Conservation (phyloP, 35 echinoderm and acorn worm species). For the Apostichopus californicus region DNA sequence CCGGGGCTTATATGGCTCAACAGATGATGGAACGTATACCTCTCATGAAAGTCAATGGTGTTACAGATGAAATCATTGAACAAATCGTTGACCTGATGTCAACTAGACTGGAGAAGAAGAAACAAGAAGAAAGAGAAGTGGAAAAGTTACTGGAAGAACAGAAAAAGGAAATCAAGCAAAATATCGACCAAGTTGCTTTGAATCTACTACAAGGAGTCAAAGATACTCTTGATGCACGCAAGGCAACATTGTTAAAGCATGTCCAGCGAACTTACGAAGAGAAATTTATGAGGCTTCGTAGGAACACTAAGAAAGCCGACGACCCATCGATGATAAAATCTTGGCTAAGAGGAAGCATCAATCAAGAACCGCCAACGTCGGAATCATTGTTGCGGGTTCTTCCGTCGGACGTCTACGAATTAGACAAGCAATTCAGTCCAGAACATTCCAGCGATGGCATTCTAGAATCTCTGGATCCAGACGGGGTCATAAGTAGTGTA, state of each 20-base stretch:
- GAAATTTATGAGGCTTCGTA: not conserved
- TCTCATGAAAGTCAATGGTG: not conserved
- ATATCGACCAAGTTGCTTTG: not conserved
- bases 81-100: not conserved
- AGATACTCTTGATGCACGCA: not conserved
- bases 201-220: not conserved
- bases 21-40: not conserved
- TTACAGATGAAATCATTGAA: not conserved
- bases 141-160: not conserved
- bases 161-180: not conserved
- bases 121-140: not conserved
- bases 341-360: not conserved
- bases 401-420: not conserved
- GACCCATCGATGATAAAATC: not conserved
- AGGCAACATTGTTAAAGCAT: not conserved
- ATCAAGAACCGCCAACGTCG: not conserved
- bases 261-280: not conserved
- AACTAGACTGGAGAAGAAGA: not conserved
- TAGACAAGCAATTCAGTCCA: too few species aligned
- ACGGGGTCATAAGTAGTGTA: not conserved
- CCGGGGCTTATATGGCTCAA: not conserved
- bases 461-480: not conserved
- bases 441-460: not conserved
- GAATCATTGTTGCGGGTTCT: not conserved
- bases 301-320: not conserved